Evolutionary conservation across 1,140 invertebrate species (phyloP).

Genomic region (Drosophila lowei): DNA sequence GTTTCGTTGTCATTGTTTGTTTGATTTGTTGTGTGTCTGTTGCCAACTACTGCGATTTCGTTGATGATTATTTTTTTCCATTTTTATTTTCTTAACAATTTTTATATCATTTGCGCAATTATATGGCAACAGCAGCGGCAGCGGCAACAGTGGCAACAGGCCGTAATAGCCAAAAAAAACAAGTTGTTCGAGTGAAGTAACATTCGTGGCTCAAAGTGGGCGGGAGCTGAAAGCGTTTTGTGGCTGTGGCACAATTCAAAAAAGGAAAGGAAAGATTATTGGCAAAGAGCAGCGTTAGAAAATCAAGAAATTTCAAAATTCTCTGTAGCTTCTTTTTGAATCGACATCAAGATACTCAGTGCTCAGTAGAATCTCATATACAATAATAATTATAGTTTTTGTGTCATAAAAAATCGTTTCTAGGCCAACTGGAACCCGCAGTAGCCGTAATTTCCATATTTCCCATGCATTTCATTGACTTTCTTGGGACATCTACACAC

Average conservation of each 20-base stretch:
- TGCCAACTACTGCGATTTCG: conserved; percentile 31
- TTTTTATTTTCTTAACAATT: conserved; percentile 30
- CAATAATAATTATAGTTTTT: not conserved
- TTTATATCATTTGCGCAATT: conserved; percentile 57
- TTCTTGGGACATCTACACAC: conserved; percentile 9
- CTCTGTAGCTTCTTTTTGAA: too few species aligned
- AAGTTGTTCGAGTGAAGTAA: conserved; percentile 38
- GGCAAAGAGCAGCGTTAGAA: too few species aligned
- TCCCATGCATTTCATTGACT: conserved; percentile 13
- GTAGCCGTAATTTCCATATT: not conserved
- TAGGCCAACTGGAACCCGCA: not conserved
- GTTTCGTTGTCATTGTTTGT: conserved; percentile 52
- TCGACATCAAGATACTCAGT: too few species aligned
- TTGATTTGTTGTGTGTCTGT: conserved; percentile 29
- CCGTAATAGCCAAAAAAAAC: conserved; percentile 18
- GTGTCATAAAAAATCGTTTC: not conserved
- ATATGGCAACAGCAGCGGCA: conserved; percentile 25
- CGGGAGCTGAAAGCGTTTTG: conserved; percentile 15
- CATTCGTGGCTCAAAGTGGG: conserved; percentile 27
- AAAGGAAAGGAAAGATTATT: not conserved
- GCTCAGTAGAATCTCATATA: not conserved
- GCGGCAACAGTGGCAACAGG: conserved; percentile 7
- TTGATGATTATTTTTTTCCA: conserved; percentile 1
- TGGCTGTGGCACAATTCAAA: conserved; percentile 13
- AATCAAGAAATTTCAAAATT: too few species aligned